Evolutionary conservation across 2,888 invertebrate species (phyloP).

Genomic region (Perdita meconis): DNA sequence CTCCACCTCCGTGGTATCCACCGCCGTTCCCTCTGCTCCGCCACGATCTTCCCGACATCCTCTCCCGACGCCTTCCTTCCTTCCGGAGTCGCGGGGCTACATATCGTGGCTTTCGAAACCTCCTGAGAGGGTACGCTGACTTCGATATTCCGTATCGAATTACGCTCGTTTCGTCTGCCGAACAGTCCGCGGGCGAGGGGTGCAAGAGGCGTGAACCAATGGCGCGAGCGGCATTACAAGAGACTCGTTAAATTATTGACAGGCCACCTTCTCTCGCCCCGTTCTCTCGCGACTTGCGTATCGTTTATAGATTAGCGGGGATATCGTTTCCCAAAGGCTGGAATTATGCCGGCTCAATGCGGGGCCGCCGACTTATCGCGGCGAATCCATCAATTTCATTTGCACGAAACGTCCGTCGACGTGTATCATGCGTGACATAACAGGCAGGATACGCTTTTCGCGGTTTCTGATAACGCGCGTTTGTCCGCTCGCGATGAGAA

Average conservation of each 20-base stretch:
- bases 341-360: constrained; percentile 8
- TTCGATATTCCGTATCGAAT: constrained; percentile 78
- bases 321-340: neutral
- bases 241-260: constrained; percentile 29
- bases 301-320: neutral
- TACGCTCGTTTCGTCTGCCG: constrained; percentile 72
- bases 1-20: constrained; percentile 59
- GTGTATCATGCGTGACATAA: constrained; percentile 34
- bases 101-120: constrained; percentile 75
- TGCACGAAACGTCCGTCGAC: neutral
- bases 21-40: constrained; percentile 46
- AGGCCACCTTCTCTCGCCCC: neutral
- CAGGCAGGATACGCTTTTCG: neutral
- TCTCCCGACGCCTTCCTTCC: constrained; percentile 45
- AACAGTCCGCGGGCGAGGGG: constrained; percentile 53
- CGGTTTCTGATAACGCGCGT: constrained; percentile 11
- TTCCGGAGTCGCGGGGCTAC: constrained; percentile 72
- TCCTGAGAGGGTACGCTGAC: constrained; percentile 72
- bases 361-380: neutral
- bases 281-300: neutral
- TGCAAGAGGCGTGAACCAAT: constrained; percentile 44
- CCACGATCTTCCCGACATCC: constrained; percentile 55
- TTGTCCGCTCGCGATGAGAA: constrained; percentile 12
- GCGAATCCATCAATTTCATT: constrained; percentile 22
- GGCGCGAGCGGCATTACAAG: constrained; percentile 8